A percentile compares a stretch with the other conserved stretches of the same genome.
Evolutionary conservation across 2,113 vertebrate genomes (phyloP).

Genomic region (Dicerorhinus sumatrensis): DNA sequence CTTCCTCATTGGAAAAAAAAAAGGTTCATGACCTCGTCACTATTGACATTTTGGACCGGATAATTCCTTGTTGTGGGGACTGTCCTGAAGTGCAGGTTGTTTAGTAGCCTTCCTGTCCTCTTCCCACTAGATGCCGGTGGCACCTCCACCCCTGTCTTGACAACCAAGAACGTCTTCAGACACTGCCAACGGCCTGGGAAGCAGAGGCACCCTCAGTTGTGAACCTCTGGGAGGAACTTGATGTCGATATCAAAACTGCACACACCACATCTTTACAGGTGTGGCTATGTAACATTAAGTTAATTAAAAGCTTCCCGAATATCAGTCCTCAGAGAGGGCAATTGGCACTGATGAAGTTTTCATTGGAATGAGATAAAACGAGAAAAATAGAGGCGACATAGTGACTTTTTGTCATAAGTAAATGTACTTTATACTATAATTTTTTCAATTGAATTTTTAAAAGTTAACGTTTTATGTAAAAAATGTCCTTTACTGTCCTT

Average conservation of each 20-base stretch:
- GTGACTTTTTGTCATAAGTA: neutral
- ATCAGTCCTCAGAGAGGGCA: neutral
- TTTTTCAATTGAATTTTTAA: neutral
- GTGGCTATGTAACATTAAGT: neutral
- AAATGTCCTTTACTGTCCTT: neutral
- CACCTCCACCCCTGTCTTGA: fast-evolving
- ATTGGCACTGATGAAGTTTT: neutral
- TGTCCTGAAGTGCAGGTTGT: neutral
- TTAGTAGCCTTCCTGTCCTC: neutral
- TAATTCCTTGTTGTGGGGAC: neutral
- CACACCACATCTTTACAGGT: neutral
- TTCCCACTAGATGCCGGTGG: neutral
- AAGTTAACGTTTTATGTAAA: neutral
- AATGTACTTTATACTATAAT: neutral
- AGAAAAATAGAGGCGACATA: neutral
- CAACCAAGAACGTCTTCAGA: neutral
- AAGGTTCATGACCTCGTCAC: neutral
- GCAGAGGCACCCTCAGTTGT: neutral
- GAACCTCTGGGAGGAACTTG: neutral
- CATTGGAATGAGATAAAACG: neutral
- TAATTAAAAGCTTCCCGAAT: neutral
- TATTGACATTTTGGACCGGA: neutral
- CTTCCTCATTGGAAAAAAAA: neutral
- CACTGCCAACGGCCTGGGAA: too few species aligned
- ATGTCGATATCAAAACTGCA: neutral